Evolutionary conservation across 2,888 invertebrate genomes (phyloP).

Genomic region (Parnassius glacialis): DNA sequence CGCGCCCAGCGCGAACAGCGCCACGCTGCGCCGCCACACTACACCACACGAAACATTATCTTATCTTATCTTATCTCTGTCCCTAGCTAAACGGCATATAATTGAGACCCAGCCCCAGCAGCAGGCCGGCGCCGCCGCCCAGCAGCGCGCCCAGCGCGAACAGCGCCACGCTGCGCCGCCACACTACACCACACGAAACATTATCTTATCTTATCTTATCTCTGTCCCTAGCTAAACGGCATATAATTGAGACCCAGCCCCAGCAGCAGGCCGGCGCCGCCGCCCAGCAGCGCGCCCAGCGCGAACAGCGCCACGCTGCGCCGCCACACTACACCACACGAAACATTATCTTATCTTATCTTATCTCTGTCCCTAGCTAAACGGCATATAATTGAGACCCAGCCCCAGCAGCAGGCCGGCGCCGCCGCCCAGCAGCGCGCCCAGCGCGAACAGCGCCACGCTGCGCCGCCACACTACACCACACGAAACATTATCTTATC

Average conservation of each 20-base stretch:
- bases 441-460: conserved; percentile 64
- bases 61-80: too few relatives aligned
- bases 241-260: conserved; percentile 41
- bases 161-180: conserved; percentile 70
- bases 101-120: conserved; percentile 47
- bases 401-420: conserved; percentile 59
- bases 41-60: neutral
- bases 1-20: conserved; percentile 63
- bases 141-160: conserved; percentile 59
- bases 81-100: too few relatives aligned
- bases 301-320: conserved; percentile 66
- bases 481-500: too few relatives aligned
- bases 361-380: too few relatives aligned
- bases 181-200: conserved; percentile 46
- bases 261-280: conserved; percentile 54
- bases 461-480: conserved; percentile 70
- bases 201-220: too few relatives aligned
- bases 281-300: conserved; percentile 58
- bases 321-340: conserved; percentile 61
- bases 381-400: neutral
- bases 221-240: too few relatives aligned
- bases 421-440: conserved; percentile 55
- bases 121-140: conserved; percentile 60
- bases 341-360: too few relatives aligned
- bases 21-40: conserved; percentile 74